Base-by-base conservation (phyloP, 2,113 vertebrate species). In the Microcebus griseorufus region DNA sequence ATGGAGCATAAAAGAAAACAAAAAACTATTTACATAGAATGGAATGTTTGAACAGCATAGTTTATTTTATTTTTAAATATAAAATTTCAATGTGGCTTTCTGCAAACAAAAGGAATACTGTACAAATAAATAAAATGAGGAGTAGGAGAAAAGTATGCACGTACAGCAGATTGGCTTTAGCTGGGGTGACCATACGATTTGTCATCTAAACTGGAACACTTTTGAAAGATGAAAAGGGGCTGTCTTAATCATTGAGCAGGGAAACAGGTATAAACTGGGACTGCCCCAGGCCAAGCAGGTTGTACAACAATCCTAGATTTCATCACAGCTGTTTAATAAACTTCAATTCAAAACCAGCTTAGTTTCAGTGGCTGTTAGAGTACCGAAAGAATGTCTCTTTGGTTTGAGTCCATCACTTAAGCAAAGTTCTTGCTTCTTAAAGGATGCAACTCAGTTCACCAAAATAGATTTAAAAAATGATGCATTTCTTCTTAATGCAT, bases 401-500 rank as follows among this genome's bases (percentile, higher is more conserved):
- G 6, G 29, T 80, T 65, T 88, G 32, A n/a, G 4, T 6, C 39
- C 85, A 22, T 81, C n/a, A 76, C 2, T 14, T 32, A 51, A 51
- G 12, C 29, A 32, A 1, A 78, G 18, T 34, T 85, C 87, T 69
- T 81, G 69, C 12, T 18, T 87, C 25, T 67, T 65, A 0, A 17
- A 55, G 22, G 16, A 60, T 64, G 13, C 17, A 55, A 90, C 18
- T 76, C 10, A 34, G 1, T 90, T 89, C 3, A 89, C 58, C 34
- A 42, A 90, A 92, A 79, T 39, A 83, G 55, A 81, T 48, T 51
- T 81, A 91, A 89, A 29, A 53, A 53, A 53, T 17, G 72, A 83
- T 87, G 9, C 65, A 90, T 93, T 82, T 93, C n/a, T 91, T 96
- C 62, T 65, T n/a, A 85, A 92, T n/a, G 18, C 20, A 7, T 1